A percentile compares a stretch with the other conserved stretches of the same genome.
Evolutionary conservation across 2,797 vertebrate species (phyloP).

Genomic region (Eutrigla gurnardus): DNA sequence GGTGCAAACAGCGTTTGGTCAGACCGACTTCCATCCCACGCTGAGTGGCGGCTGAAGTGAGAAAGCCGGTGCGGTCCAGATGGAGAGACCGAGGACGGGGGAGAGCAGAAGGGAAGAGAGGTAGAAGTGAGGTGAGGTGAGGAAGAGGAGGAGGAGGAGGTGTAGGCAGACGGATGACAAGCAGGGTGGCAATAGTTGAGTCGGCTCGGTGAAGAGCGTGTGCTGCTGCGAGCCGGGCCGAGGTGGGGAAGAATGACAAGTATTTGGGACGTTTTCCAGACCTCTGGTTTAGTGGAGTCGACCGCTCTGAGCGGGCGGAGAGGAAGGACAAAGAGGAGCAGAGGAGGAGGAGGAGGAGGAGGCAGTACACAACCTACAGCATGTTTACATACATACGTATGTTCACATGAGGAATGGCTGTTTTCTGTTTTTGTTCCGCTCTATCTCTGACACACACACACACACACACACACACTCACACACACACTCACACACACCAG

Average conservation of each 20-base stretch:
- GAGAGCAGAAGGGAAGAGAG: constrained; percentile 8
- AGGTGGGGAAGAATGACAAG: constrained; percentile 83
- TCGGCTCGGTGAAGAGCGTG: constrained; percentile 40
- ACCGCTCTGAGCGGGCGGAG: constrained; percentile 48
- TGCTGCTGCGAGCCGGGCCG: constrained; percentile 56
- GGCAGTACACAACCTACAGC: neutral
- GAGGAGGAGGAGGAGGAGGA: neutral
- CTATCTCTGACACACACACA: constrained; percentile 42
- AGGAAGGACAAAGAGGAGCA: constrained; percentile 1
- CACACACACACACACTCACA: constrained; percentile 15
- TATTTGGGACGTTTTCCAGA: constrained; percentile 85
- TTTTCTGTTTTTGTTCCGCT: constrained; percentile 39
- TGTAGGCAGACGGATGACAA: constrained; percentile 34
- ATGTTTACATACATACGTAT: constrained; percentile 12
- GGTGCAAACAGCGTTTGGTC: constrained; percentile 4
- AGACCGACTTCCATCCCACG: constrained; percentile 26
- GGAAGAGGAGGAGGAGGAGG: constrained; percentile 22
- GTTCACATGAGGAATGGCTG: constrained; percentile 44
- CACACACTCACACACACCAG: constrained; percentile 43
- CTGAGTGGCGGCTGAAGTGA: constrained; percentile 40
- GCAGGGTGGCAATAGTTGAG: constrained; percentile 27
- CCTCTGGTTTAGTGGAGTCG: constrained; percentile 72
- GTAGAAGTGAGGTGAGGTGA: constrained; percentile 14
- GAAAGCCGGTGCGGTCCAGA: constrained; percentile 50
- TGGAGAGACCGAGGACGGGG: constrained; percentile 42